Evolutionary conservation across 2,888 invertebrate species (phyloP).

Genomic region (Epirrhoe tristata): DNA sequence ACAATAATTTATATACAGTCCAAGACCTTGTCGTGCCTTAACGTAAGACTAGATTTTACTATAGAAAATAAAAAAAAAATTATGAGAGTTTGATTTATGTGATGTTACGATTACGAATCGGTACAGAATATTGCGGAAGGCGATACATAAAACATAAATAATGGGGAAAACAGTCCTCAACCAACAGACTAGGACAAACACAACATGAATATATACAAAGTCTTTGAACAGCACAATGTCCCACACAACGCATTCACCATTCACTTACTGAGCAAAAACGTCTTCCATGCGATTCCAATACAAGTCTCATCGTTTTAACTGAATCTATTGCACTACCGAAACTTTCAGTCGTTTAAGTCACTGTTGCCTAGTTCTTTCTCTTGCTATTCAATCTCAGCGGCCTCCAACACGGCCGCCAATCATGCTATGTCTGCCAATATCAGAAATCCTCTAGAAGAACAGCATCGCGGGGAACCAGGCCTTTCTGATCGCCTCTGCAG

Average conservation of each 20-base stretch:
- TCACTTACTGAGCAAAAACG: slow-evolving; percentile 49
- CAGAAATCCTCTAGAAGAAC: slow-evolving; percentile 85
- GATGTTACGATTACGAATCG: slow-evolving; percentile 58
- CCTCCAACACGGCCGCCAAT: slow-evolving; percentile 78
- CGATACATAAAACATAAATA: slow-evolving; percentile 60
- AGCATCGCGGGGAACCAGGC: slow-evolving; percentile 90
- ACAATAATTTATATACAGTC: slow-evolving; percentile 77
- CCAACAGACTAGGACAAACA: slow-evolving; percentile 51
- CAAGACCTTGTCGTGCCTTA: slow-evolving; percentile 78
- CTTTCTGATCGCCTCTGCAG: slow-evolving; percentile 91
- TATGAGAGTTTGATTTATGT: slow-evolving; percentile 63
- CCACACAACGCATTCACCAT: slow-evolving; percentile 46
- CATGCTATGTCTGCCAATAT: slow-evolving; percentile 78
- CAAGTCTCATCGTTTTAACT: slow-evolving; percentile 24
- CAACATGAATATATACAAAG: slow-evolving; percentile 60
- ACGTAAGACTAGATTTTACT: slow-evolving; percentile 85
- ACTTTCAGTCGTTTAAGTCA: slow-evolving; percentile 2
- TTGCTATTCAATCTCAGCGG: slow-evolving; percentile 64
- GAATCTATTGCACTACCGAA: slow-evolving; percentile 38
- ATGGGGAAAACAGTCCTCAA: slow-evolving; percentile 51
- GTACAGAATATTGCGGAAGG: slow-evolving; percentile 57
- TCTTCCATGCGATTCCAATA: slow-evolving; percentile 39
- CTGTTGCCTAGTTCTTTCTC: slow-evolving; percentile 42
- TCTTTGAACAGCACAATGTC: slow-evolving; percentile 56
- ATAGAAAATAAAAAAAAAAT: slow-evolving; percentile 69